A percentile compares a stretch with the other conserved stretches of the same genome.
Evolutionary conservation across 2,888 invertebrate genomes (phyloP).

Genomic region (Protophormia terraenovae): DNA sequence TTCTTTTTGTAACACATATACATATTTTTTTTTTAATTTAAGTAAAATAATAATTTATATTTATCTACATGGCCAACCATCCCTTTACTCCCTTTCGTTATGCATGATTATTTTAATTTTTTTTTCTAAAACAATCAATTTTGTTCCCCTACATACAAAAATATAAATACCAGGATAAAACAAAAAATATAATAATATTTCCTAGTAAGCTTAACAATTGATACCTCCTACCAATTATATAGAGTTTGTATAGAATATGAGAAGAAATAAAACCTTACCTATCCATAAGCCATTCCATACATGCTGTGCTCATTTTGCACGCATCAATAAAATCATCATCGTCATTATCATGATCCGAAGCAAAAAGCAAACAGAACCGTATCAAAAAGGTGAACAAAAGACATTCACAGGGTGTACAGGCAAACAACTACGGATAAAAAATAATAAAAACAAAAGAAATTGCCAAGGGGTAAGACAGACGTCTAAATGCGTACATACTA

Average conservation of each 20-base stretch:
- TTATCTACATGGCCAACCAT: neutral
- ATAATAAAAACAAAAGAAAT: slow-evolving; percentile 34
- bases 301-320: slow-evolving; percentile 67
- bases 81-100: neutral
- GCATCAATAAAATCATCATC: slow-evolving; percentile 66
- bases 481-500: neutral
- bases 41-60: slow-evolving; percentile 30
- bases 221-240: slow-evolving; percentile 55
- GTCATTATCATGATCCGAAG: slow-evolving; percentile 50
- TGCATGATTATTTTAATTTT: slow-evolving; percentile 24
- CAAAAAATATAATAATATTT: slow-evolving; percentile 28
- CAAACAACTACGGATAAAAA: neutral
- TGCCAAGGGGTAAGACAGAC: slow-evolving; percentile 39
- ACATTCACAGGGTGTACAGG: neutral
- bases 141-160: neutral
- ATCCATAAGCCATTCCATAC: slow-evolving; percentile 41
- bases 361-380: slow-evolving; percentile 7
- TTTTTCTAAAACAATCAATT: slow-evolving; percentile 33
- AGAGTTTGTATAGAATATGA: slow-evolving; percentile 22
- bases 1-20: neutral
- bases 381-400: slow-evolving; percentile 42
- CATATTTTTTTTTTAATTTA: neutral
- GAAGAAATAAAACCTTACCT: neutral
- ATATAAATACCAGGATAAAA: slow-evolving; percentile 22
- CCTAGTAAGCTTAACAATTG: slow-evolving; percentile 35